Percentiles rank a stretch among this genome's conserved stretches.
phyloP scores from a whole-genome alignment of 2,888 invertebrate genomes.

The Bombylius discolor region DNA sequence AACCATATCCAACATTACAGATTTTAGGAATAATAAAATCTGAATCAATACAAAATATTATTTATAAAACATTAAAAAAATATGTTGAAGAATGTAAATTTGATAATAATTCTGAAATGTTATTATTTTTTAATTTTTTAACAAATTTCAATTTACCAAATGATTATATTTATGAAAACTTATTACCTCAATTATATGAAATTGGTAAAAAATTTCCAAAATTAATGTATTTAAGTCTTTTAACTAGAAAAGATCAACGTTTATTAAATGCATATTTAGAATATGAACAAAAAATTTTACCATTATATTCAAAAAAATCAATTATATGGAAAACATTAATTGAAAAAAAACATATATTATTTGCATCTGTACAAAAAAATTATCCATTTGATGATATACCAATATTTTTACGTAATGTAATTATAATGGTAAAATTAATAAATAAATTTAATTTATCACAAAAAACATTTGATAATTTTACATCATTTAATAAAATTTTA shows the following conservation, averaged over 20 bases:
- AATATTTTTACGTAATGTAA: neutral
- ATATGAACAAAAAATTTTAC: neutral
- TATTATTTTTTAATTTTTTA: constrained; percentile 4
- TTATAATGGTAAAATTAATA: constrained; percentile 3
- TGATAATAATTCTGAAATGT: neutral
- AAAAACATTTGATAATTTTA: neutral
- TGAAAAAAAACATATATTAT: constrained; percentile 1
- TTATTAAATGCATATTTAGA: constrained; percentile 1
- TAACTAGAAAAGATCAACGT: neutral
- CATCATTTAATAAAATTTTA: neutral
- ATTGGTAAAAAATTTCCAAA: neutral
- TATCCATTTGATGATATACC: neutral
- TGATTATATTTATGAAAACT: neutral
- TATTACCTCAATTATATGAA: neutral
- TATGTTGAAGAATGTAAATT: neutral
- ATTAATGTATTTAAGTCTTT: neutral
- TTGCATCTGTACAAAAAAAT: neutral
- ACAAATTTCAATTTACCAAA: constrained; percentile 5
- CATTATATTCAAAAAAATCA: neutral
- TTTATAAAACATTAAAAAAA: neutral
- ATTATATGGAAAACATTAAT: constrained; percentile 1
- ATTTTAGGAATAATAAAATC: neutral
- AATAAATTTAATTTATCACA: neutral
- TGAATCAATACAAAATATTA: neutral
- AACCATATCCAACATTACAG: constrained; percentile 8